These are phyloP conservation scores for Danio albolineatus DNA, from an alignment of 2,797 vertebrate genomes.

Conservation along the genomic window DNA sequence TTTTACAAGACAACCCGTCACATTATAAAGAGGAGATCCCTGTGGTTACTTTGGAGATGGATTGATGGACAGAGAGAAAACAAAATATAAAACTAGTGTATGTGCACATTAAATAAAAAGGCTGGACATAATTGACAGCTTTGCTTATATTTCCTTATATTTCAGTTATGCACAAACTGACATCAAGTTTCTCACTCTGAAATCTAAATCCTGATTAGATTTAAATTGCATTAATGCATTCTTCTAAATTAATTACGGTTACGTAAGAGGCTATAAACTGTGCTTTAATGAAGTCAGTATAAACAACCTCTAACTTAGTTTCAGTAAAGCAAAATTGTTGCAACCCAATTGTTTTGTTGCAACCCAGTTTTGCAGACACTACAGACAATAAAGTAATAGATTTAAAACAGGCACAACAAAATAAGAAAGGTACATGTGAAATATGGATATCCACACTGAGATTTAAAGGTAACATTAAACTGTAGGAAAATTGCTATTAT, in stretches of 20 bases:
- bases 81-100: slow-evolving; percentile 16
- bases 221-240: background rate
- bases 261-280: background rate
- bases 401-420: no score
- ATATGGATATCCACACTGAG: background rate
- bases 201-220: background rate
- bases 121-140: background rate
- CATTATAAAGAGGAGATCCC: slow-evolving; percentile 4
- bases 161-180: background rate
- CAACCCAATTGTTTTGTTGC: no score
- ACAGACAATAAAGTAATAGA: no score
- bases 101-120: slow-evolving; percentile 1
- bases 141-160: background rate
- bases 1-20: slow-evolving; percentile 1
- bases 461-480: background rate
- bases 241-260: background rate
- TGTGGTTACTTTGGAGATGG: background rate
- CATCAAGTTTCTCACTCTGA: background rate
- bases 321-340: no score
- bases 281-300: no score
- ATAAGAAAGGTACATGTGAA: no score
- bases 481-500: no score
- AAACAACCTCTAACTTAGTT: no score
- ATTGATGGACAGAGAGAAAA: slow-evolving; percentile 3
- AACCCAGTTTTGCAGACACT: no score